Percentiles rank a stretch among this genome's conserved stretches.
Evolutionary conservation across 2,113 vertebrate species (phyloP).

Genomic region (Mobula birostris): DNA sequence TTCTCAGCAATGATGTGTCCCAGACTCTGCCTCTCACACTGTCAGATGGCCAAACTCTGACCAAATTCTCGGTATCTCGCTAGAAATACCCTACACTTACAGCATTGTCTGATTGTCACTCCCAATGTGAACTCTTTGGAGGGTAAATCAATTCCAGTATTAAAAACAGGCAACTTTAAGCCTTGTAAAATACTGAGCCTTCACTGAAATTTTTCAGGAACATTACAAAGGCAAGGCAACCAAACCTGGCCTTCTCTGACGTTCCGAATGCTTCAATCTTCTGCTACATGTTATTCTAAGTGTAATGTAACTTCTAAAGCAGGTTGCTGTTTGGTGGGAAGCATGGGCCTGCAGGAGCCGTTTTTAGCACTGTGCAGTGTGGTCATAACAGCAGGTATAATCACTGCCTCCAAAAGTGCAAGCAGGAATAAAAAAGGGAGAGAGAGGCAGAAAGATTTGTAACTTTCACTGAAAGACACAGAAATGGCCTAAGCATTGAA

Average conservation of each 20-base stretch:
- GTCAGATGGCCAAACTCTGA: background rate
- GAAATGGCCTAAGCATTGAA: background rate
- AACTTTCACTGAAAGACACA: background rate
- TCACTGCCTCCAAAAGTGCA: background rate
- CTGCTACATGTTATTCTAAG: background rate
- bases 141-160: too few species aligned
- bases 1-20: background rate
- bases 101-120: background rate
- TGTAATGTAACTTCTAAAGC: background rate
- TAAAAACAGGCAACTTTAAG: background rate
- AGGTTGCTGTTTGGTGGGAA: background rate
- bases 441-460: background rate
- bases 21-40: background rate
- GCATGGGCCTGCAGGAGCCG: background rate
- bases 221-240: too few species aligned
- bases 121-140: background rate
- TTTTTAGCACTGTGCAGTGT: background rate
- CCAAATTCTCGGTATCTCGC: background rate
- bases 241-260: background rate
- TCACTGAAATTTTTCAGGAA: background rate
- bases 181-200: background rate
- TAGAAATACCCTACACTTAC: background rate
- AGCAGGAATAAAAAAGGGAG: background rate
- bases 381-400: conserved; percentile 14
- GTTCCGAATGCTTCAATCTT: background rate